Evolutionary conservation across 1,140 invertebrate species (phyloP), one percentile per base, ranked within the genome.

Genomic region (Panagrolaimus sp.): DNA sequence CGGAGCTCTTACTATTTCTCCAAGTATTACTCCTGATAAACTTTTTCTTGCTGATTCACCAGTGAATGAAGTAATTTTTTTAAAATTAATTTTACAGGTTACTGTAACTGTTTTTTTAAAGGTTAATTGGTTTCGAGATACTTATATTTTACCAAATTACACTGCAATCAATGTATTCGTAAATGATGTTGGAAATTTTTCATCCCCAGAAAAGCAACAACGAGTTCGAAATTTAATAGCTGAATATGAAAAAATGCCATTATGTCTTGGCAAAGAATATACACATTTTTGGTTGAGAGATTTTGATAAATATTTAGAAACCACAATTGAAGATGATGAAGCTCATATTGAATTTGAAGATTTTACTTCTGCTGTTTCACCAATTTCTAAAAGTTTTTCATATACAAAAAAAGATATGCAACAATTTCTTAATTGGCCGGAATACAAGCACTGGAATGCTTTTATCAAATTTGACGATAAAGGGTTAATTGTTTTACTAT

Each of bases 381-480:
- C 31, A 38, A 38, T 13, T 23, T 46, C 42, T n/a, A 67, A 27
- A 45, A 38, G 7, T 38, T 45, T 42, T 16, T 47, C 20, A 42
- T 80, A 69, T 61, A 62, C 38, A 16, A 46, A 68, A 23, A 23
- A 67, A 8, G 53, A 71, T 31, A 74, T 78, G 78, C 42, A 53
- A 5, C 48, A 57, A 14, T 79, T 79, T 67, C 63, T 79, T 9
- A 45, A 66, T 20, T 79, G 77, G 77, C 77, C 77, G 11, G 77
- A 79, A 67, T 79, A 78, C 67, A 66, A 77, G 7, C 78, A 79
- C 63, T 79, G 78, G 78, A 71, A 72, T 64, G 77, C 72, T 16
- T 78, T 78, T 47, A 63, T 78, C 44, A 61, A 67, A 63, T 79
- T 79, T 63, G 27, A 20, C 4, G 20, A 20, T 57, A 20, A 57